These are phyloP conservation scores for Cranoglanis bouderius DNA, from an alignment of 2,113 vertebrate species.

Conservation along the genomic window DNA sequence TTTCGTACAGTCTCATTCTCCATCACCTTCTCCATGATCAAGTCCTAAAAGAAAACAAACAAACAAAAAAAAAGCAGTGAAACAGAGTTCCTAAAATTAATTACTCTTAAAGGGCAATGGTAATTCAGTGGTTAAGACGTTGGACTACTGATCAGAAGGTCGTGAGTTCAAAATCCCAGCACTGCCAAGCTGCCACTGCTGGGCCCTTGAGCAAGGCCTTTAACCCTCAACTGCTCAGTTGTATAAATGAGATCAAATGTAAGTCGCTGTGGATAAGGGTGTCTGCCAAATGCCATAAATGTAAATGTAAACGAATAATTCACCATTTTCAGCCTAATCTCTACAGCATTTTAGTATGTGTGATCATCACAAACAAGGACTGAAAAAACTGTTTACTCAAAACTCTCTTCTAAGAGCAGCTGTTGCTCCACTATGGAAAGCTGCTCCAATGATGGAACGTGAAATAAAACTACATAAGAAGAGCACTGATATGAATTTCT, in stretches of 20 bases:
- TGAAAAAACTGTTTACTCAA: not conserved
- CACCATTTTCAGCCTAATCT: not conserved
- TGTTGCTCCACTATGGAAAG: not conserved
- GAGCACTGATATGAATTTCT: not conserved
- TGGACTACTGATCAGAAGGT: no score
- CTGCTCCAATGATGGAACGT: not conserved
- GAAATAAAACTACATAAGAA: not conserved
- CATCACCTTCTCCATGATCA: conserved; percentile 81
- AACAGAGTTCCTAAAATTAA: not conserved
- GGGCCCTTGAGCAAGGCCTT: no score
- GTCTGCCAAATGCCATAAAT: no score
- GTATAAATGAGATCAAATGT: no score
- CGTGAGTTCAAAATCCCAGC: no score
- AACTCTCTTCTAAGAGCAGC: not conserved
- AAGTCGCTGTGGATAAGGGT: no score
- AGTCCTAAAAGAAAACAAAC: conserved; percentile 64
- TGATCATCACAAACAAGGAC: not conserved
- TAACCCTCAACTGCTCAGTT: no score
- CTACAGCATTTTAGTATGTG: not conserved
- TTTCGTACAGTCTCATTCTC: conserved; percentile 76
- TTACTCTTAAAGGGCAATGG: not conserved
- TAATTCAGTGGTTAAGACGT: no score
- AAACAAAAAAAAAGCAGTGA: not conserved
- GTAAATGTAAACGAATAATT: not conserved
- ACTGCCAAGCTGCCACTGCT: no score